Percentiles rank a stretch among this genome's conserved stretches.
These are phyloP conservation scores for Canis aureus DNA, from an alignment of 2,113 vertebrate species.

Conservation along the genomic window DNA sequence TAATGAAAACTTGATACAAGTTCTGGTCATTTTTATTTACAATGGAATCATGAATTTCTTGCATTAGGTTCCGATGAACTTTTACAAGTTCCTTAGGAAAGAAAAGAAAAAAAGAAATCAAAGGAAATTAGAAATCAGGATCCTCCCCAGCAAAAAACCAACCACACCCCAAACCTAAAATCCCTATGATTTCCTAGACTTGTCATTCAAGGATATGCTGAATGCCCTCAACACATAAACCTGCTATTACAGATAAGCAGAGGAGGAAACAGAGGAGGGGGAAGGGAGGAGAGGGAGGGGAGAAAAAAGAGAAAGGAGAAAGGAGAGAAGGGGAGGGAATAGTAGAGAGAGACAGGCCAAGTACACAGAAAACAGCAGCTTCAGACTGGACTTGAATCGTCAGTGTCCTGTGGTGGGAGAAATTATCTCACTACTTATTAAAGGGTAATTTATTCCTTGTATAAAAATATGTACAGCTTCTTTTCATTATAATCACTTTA, in stretches of 20 bases:
- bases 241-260: conserved; percentile 24
- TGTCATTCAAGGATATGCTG: neutral
- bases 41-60: conserved; percentile 95
- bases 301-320: fast-evolving
- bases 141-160: neutral
- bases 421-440: conserved; percentile 71
- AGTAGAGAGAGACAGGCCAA: neutral
- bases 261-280: neutral
- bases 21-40: conserved; percentile 94
- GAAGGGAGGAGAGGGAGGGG: fast-evolving
- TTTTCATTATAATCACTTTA: conserved; percentile 80
- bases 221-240: neutral
- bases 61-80: conserved; percentile 94
- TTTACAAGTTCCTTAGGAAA: conserved; percentile 95
- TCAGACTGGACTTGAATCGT: conserved; percentile 52
- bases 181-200: neutral
- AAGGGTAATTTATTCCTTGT: conserved; percentile 73
- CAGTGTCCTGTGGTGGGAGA: neutral
- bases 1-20: conserved; percentile 96
- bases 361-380: neutral
- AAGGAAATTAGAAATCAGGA: conserved; percentile 54
- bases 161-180: neutral
- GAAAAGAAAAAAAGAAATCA: conserved; percentile 63
- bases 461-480: conserved; percentile 60
- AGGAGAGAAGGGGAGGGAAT: fast-evolving